These are phyloP conservation scores for Rhinophrynus dorsalis DNA, from an alignment of 2,797 vertebrate genomes.

Conservation along the genomic window DNA sequence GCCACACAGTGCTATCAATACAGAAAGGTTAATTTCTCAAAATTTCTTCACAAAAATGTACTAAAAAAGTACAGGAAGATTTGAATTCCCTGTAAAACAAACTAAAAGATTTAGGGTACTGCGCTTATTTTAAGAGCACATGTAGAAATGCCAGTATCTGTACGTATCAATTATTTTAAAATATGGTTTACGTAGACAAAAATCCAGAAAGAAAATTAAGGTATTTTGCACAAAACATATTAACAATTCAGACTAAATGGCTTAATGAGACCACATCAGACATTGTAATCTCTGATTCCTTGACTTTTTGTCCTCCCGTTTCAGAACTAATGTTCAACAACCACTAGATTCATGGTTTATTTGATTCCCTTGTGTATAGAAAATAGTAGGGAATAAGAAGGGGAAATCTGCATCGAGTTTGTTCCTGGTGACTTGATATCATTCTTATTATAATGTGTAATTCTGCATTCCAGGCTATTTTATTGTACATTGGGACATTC, in stretches of 20 bases:
- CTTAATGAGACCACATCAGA: background rate
- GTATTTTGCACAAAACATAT: background rate
- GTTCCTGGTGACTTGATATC: background rate
- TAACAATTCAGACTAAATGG: background rate
- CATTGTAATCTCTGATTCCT: background rate
- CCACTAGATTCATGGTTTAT: background rate
- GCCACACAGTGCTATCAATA: too few species aligned
- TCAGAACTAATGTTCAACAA: background rate
- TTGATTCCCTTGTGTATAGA: background rate
- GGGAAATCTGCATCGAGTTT: constrained; percentile 1
- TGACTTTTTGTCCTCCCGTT: constrained; percentile 7
- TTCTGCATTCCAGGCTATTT: background rate
- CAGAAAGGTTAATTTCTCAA: too few species aligned
- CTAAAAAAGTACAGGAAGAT: too few species aligned
- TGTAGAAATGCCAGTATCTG: background rate
- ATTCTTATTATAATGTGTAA: constrained; percentile 18
- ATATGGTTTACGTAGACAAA: background rate
- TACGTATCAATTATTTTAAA: background rate
- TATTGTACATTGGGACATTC: constrained; percentile 1
- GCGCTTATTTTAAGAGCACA: background rate
- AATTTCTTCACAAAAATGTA: too few species aligned
- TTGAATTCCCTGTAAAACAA: too few species aligned
- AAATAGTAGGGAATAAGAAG: background rate
- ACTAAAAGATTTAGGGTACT: too few species aligned
- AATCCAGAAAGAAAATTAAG: background rate